phyloP scores from a whole-genome alignment of 64 coral and sea anemone genomes.

The Stichodactyla mertensii region DNA sequence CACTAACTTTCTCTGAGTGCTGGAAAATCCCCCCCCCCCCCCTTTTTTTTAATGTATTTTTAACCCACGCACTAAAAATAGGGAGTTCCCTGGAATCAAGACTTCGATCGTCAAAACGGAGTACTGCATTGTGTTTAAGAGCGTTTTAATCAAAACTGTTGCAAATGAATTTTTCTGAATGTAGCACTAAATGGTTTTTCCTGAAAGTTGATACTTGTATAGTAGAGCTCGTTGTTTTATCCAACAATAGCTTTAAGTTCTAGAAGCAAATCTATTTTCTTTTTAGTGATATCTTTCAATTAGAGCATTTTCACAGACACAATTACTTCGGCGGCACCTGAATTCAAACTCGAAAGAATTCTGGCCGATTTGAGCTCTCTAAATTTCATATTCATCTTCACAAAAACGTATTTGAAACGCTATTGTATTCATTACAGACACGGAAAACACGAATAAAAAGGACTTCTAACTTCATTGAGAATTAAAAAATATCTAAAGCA shows the following conservation, averaged over 20 bases:
- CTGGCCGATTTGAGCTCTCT: not conserved
- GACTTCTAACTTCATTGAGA: too few relatives aligned
- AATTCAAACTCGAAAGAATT: not conserved
- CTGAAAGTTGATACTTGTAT: slow-evolving; percentile 17
- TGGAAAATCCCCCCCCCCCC: too few relatives aligned
- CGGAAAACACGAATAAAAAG: too few relatives aligned
- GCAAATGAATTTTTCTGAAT: not conserved
- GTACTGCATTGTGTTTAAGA: not conserved
- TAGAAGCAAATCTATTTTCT: slow-evolving; percentile 20
- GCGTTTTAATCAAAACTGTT: not conserved
- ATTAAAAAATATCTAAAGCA: too few relatives aligned
- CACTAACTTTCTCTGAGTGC: not conserved
- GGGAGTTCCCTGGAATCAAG: not conserved
- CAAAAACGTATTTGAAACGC: not conserved
- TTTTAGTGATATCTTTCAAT: slow-evolving; percentile 11
- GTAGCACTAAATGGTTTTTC: not conserved
- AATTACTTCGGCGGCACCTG: not conserved
- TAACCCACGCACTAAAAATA: not conserved
- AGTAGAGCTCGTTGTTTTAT: slow-evolving; percentile 1
- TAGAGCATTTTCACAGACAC: slow-evolving; percentile 12
- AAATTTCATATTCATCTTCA: not conserved
- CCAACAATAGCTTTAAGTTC: not conserved
- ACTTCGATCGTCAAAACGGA: not conserved
- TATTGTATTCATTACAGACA: too few relatives aligned
- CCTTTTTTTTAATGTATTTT: too few relatives aligned